Evolutionary conservation across 1,140 invertebrate species (phyloP).

Genomic region (Choristoneura fumiferana): DNA sequence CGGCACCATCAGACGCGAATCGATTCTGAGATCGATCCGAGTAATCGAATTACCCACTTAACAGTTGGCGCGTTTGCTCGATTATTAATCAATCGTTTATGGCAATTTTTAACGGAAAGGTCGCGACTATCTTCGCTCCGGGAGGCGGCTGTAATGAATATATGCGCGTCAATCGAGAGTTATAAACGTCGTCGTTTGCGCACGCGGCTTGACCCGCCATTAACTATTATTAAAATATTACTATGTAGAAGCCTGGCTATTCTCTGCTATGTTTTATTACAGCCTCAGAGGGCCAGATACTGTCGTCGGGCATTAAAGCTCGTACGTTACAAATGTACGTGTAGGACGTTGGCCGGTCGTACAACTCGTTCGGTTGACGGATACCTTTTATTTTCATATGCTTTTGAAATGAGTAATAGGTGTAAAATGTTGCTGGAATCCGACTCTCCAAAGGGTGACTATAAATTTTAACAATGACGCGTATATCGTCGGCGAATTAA

Average conservation of each 20-base stretch:
- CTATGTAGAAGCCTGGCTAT: slow-evolving; percentile 63
- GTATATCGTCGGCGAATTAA: slow-evolving; percentile 31
- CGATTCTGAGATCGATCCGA: slow-evolving; percentile 12
- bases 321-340: slow-evolving; percentile 59
- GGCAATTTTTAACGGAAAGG: slow-evolving; percentile 38
- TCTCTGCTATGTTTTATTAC: slow-evolving; percentile 70
- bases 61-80: slow-evolving; percentile 14
- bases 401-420: slow-evolving; percentile 52
- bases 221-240: slow-evolving; percentile 76
- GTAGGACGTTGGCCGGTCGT: slow-evolving; percentile 41
- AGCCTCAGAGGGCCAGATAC: slow-evolving; percentile 51
- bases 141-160: slow-evolving; percentile 54
- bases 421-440: slow-evolving; percentile 51
- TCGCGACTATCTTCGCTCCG: slow-evolving; percentile 37
- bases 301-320: slow-evolving; percentile 68
- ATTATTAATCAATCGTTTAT: slow-evolving; percentile 35
- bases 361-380: slow-evolving; percentile 52
- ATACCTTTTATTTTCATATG: slow-evolving; percentile 57
- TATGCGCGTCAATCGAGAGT: slow-evolving; percentile 62
- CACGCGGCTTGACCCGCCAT: slow-evolving; percentile 61
- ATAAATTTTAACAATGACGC: slow-evolving; percentile 54
- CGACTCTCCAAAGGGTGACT: slow-evolving; percentile 36
- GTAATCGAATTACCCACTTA: slow-evolving; percentile 18
- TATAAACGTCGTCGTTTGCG: slow-evolving; percentile 65
- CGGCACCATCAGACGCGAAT: slow-evolving; percentile 30